Percentiles rank a stretch among this genome's conserved stretches.
phyloP scores from a whole-genome alignment of 2,113 vertebrate genomes.

The Physeter macrocephalus region DNA sequence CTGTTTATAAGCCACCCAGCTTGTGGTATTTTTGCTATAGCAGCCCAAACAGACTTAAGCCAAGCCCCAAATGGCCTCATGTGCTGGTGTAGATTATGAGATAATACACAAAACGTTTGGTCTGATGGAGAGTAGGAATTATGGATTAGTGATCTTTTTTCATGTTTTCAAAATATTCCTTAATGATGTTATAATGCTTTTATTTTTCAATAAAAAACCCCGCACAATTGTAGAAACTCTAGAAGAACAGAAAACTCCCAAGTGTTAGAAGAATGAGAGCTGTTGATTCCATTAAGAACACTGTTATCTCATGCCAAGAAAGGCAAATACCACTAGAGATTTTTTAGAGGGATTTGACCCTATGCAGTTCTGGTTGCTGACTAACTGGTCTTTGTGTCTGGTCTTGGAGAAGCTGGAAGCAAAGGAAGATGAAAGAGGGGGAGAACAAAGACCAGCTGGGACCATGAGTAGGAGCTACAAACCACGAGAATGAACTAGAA shows the following conservation, averaged over 20 bases:
- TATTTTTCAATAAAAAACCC: background rate
- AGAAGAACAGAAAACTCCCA: background rate
- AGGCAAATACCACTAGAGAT: background rate
- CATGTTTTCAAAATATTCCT: background rate
- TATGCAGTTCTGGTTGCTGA: background rate
- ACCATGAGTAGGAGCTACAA: background rate
- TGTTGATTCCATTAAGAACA: too few relatives aligned
- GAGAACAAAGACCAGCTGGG: background rate
- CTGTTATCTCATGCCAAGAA: background rate
- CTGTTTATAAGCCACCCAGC: background rate
- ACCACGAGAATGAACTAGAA: background rate
- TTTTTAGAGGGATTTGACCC: background rate
- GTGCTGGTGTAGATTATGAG: background rate
- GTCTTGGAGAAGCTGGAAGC: background rate
- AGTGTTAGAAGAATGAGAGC: background rate
- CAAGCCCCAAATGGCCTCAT: background rate
- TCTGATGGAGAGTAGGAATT: background rate
- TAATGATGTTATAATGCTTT: background rate
- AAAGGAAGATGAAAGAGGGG: background rate
- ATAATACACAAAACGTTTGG: background rate
- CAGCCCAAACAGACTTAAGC: background rate
- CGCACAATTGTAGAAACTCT: background rate
- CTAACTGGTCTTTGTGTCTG: background rate
- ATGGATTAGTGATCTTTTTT: background rate
- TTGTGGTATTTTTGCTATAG: background rate